A percentile compares a stretch with the other conserved stretches of the same genome.
These are phyloP conservation scores for Erpornis zantholeuca DNA, from an alignment of 2,113 vertebrate genomes.

Conservation along the genomic window DNA sequence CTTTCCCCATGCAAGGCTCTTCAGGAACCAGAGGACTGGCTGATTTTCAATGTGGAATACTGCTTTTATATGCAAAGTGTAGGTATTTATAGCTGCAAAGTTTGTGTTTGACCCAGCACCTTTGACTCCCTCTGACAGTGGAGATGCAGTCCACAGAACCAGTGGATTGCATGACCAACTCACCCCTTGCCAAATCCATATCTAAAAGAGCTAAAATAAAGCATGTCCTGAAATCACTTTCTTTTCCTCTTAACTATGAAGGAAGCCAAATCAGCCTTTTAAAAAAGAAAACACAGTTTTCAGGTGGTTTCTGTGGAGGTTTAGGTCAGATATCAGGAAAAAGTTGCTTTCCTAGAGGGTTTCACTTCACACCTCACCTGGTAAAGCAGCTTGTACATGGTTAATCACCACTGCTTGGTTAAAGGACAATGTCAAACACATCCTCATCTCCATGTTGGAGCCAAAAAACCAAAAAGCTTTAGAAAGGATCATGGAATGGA, in stretches of 20 bases:
- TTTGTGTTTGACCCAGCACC: not conserved
- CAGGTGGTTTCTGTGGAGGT: rapidly evolving
- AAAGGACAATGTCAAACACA: rapidly evolving
- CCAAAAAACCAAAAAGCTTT: not conserved
- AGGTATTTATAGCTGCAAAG: not conserved
- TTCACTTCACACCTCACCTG: not conserved
- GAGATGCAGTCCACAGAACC: not conserved
- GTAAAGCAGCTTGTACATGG: not conserved
- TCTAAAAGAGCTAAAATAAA: not conserved
- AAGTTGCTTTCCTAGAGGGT: not conserved
- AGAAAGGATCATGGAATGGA: not conserved
- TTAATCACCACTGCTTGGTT: not conserved
- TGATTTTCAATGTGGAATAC: not conserved
- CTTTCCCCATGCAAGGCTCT: not conserved
- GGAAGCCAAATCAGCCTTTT: not conserved
- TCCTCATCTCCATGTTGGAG: not conserved
- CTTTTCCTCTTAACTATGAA: not conserved
- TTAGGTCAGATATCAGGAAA: not conserved
- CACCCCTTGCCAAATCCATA: not conserved
- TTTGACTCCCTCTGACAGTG: not conserved
- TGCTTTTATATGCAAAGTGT: not conserved
- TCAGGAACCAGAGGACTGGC: not conserved
- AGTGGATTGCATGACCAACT: not conserved
- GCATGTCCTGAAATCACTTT: not conserved
- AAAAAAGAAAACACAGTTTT: not conserved